Evolutionary conservation across 2,888 invertebrate species (phyloP).

Genomic region (Eurytoma adleriae): DNA sequence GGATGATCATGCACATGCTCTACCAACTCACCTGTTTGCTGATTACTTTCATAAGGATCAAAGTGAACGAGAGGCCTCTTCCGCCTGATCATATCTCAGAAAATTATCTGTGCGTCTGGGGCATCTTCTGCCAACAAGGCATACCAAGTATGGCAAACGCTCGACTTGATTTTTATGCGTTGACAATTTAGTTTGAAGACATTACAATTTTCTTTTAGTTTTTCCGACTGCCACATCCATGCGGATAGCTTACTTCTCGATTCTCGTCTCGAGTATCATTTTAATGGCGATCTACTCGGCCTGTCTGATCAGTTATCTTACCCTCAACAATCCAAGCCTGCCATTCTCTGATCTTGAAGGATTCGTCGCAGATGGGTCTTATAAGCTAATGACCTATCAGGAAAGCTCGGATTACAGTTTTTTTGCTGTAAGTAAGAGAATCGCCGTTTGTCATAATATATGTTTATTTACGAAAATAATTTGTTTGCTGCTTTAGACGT

Average conservation of each 20-base stretch:
- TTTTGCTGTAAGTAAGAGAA: constrained; percentile 6
- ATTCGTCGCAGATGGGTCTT: constrained; percentile 43
- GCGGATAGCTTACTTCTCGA: constrained; percentile 47
- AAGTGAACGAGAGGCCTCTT: constrained; percentile 8
- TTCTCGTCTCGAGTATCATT: constrained; percentile 18
- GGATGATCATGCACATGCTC: constrained; percentile 6
- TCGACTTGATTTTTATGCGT: too few species aligned
- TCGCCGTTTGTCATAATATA: background rate
- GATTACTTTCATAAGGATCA: constrained; percentile 8
- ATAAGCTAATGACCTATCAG: constrained; percentile 36
- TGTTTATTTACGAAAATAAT: constrained; percentile 17
- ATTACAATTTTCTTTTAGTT: constrained; percentile 10
- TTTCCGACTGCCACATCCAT: constrained; percentile 34
- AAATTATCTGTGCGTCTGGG: constrained; percentile 50
- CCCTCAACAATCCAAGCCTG: constrained; percentile 28
- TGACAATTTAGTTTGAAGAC: background rate
- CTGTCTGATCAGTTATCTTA: constrained; percentile 48
- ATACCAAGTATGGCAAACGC: constrained; percentile 25
- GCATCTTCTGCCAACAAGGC: constrained; percentile 61
- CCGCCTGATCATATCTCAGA: constrained; percentile 37
- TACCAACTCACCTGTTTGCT: background rate
- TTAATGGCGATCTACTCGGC: constrained; percentile 46
- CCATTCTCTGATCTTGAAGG: constrained; percentile 27
- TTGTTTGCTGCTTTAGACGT: constrained; percentile 13
- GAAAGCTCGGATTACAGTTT: constrained; percentile 34